Base-by-base conservation (phyloP, 2,113 vertebrate genomes). In the Hoplias malabaricus region DNA sequence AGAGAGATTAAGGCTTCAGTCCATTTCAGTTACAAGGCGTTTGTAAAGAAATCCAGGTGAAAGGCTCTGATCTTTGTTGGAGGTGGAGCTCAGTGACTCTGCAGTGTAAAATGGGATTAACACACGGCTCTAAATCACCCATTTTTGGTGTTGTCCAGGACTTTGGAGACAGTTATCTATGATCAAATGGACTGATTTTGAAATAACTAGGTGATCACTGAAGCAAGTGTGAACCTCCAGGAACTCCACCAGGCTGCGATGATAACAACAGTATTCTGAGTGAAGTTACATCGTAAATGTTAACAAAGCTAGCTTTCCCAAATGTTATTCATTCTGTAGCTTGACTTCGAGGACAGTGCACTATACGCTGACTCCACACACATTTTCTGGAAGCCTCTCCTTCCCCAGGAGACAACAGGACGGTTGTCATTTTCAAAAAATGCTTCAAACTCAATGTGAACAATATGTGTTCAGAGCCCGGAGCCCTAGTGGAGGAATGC, bases 401-500 rank as follows among this genome's bases (percentile, higher is more conserved):
- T 31, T 21, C n/a, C 23, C 27, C 14, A 42, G 6, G 50, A 36
- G 70, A 74, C 23, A 31, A 54, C 27, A 3, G 38, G 75, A 79
- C 74, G 72, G 75, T 85, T 86, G 82, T 85, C 80, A 80, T 86
- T 75, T 80, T 82, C 75, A 82, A 62, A 86, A 36, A 86, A 75
- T 79, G 79, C 78, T 82, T 88, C 84, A 80, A 76, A 79, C 73
- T 80, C 59, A 85, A 84, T 78, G 72, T 68, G 81, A 86, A 89
- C 89, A 90, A 81, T 85, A 83, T 87, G 85, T 79, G 67, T 71
- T 38, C 42, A 31, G 81, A 80, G 85, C 62, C 84, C 84, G 80
- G 14, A 42, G 7, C 46, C 80, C 80, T 82, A 63, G 68, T 1
- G 19, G 27, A 70, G 73, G 72, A 86, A 85, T 78, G 80, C 81